Base-by-base conservation (phyloP, 2,888 invertebrate species). In the Synergus gifuensis region DNA sequence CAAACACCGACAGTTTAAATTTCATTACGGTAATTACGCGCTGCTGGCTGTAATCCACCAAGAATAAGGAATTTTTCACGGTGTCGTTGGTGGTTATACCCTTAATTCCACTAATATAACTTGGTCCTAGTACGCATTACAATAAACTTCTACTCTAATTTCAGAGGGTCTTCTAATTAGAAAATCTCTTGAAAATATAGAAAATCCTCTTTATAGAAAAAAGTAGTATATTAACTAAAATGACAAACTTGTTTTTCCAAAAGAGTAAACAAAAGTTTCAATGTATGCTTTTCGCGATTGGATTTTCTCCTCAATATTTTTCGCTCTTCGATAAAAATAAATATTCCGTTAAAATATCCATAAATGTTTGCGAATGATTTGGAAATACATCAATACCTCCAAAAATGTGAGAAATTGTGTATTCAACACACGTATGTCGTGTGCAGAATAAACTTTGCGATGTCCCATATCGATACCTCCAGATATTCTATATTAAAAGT, bases 21-120 rank as follows among this genome's bases (percentile, higher is more conserved):
- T 83, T 84, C 81, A 84, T 84, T 84, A 85, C 36, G 82, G 79
- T 79, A 82, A 85, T 85, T 85, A 85, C 83, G 76, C 63, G 77
- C 79, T 78, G 80, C 78, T 77, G 79, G 78, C 76, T 64, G 16
- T 60, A 78, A 78, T 78, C 49, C 80, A 62, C 64, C 44, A 69
- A 77, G 79, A 77, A 79, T 62, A 67, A 79, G 69, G 77, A 36
- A 67, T 78, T 73, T 63, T 63, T 76, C 69, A 60, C 54, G 22
- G 49, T 73, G 49, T 73, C 73, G 4, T 54, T 46, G 36, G 49
- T 40, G 54, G 49, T 73, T 73, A 22, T 54, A n/a, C 28, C 54
- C 73, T 69, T 69, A 28, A 28, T 28, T 28, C 69, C 69, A 28
- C 42, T 69, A 46, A 22, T 46, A 46, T 69, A 69, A 69, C 67